These are phyloP conservation scores for Drosophila hamatofila DNA, from an alignment of 2,888 invertebrate genomes.

Conservation along the genomic window DNA sequence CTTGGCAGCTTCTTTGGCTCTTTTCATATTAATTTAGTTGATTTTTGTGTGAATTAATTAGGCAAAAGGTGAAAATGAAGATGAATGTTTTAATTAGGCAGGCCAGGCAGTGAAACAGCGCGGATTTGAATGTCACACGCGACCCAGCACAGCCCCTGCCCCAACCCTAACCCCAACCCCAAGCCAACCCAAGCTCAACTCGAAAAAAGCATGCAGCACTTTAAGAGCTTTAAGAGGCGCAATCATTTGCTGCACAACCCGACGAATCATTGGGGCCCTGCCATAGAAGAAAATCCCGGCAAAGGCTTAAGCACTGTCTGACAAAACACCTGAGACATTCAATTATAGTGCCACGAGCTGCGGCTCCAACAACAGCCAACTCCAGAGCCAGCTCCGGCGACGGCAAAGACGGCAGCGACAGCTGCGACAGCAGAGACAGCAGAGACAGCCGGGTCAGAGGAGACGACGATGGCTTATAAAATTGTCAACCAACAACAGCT, in stretches of 20 bases:
- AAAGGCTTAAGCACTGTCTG: conserved; percentile 85
- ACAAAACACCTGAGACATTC: conserved; percentile 85
- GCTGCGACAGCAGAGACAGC: conserved; percentile 19
- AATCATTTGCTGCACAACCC: conserved; percentile 33
- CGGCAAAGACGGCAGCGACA: conserved; percentile 14
- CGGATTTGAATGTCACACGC: conserved; percentile 67
- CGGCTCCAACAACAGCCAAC: conserved; percentile 19
- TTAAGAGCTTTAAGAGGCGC: conserved; percentile 66
- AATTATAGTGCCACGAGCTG: conserved; percentile 72
- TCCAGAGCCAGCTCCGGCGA: conserved; percentile 3
- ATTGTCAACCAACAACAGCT: conserved; percentile 68
- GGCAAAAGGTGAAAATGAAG: conserved; percentile 84
- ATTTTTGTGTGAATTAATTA: conserved; percentile 84
- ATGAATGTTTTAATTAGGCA: conserved; percentile 85
- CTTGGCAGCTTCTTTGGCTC: conserved; percentile 75
- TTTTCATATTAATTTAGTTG: conserved; percentile 84
- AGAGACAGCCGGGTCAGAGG: conserved; percentile 24
- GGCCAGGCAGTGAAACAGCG: conserved; percentile 49
- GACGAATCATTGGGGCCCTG: conserved; percentile 11
- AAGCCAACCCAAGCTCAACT: background rate
- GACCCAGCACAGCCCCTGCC: conserved; percentile 3
- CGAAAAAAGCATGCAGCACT: conserved; percentile 44
- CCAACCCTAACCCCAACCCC: background rate
- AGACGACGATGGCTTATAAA: conserved; percentile 60
- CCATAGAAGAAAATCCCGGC: conserved; percentile 72